Evolutionary conservation across 2,113 vertebrate genomes (phyloP), one percentile per base, ranked within the genome.

Genomic region (Mastomys natalensis): DNA sequence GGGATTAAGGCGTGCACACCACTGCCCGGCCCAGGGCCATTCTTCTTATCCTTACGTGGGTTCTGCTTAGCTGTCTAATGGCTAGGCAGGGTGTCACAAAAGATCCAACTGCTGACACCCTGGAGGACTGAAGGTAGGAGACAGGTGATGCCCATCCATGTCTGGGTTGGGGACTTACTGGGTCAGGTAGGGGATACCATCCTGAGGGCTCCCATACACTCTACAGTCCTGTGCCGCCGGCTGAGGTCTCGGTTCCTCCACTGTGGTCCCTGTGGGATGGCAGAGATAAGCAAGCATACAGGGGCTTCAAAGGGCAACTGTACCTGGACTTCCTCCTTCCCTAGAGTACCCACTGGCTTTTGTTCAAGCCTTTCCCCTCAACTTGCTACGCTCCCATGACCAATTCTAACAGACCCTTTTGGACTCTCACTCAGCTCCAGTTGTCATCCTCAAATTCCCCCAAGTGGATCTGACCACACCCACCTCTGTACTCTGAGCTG

Each of bases 111-210:
- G 68, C 26, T 8, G 72, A 48, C 34, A 40, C 66, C 51, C 9
- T 37, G 37, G 31, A 81, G 66, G 9, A 45, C 17, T 34, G 17
- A 26, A 95, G 72, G 89, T 13, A 17, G 17, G 31, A 55, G 17
- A 11, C 10, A 8, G n/a, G 64, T 72, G 40, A 53, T 81, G 31
- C 9, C 45, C 24, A 15, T 0, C 53, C 34, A 22, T 10, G 37
- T 48, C 24, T 3, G 6, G 62, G 85, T 34, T 51, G 58, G 24
- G n/a, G 45, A 98, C 99, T 99, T 98, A 99, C 99, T 99, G 98
- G 73, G 99, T 99, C 96, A 99, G 99, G 94, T 99, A 98, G 31
- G 99, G 99, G 96, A 99, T 99, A 98, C 99, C 99, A 37, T 99
- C 99, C 0, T 98, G 98, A 29, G 99, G 98, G 3, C 99, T 99